These are phyloP conservation scores for Meiosimyza decipiens DNA, from an alignment of 2,888 invertebrate genomes.

Conservation along the genomic window DNA sequence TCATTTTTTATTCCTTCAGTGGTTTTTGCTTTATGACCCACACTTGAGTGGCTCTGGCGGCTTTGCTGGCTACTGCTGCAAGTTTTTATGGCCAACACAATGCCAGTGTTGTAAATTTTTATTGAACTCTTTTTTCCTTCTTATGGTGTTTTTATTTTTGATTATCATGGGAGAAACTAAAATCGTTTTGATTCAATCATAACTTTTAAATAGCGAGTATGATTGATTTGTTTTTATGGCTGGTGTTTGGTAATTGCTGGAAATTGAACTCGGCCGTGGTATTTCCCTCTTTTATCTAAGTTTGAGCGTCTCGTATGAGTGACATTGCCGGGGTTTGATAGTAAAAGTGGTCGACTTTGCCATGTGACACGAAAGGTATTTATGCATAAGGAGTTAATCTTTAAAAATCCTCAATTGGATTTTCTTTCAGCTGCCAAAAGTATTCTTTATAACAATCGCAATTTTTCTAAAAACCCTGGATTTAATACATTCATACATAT, in stretches of 20 bases:
- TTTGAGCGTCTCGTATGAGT: no score
- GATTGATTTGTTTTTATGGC: background rate
- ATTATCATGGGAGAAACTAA: slow-evolving; percentile 41
- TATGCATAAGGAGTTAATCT: no score
- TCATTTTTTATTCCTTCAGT: background rate
- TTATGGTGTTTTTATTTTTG: slow-evolving; percentile 18
- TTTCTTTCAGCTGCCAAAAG: background rate
- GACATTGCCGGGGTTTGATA: no score
- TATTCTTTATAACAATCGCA: no score
- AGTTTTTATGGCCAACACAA: slow-evolving; percentile 33
- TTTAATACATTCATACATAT: no score
- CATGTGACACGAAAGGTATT: background rate
- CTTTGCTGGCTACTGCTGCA: slow-evolving; percentile 12
- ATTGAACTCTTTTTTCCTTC: background rate
- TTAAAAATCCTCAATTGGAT: no score
- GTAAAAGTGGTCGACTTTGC: no score
- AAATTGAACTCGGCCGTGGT: background rate
- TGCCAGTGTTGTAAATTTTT: slow-evolving; percentile 32
- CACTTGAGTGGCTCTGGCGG: slow-evolving; percentile 52
- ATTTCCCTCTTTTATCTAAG: no score
- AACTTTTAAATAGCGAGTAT: slow-evolving; percentile 16
- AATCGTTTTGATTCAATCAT: slow-evolving; percentile 40
- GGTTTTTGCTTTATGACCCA: slow-evolving; percentile 54
- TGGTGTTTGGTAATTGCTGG: background rate
- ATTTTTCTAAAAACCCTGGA: no score